phyloP scores from a whole-genome alignment of 2,113 vertebrate species.

The Strigops habroptila region DNA sequence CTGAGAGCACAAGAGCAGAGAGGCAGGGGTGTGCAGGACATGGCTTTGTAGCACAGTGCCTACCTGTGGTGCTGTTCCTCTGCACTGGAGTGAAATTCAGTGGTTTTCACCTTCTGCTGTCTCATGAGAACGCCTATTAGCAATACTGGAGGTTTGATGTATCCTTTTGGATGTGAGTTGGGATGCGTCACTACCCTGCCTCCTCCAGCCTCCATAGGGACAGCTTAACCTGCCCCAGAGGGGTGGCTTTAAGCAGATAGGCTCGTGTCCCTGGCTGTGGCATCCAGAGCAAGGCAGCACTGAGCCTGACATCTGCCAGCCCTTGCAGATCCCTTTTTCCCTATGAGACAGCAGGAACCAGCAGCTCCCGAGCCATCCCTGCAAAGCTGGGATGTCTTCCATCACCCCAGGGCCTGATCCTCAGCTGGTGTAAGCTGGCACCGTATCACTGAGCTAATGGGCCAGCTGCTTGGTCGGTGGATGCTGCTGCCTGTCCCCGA shows the following conservation, averaged over 20 bases:
- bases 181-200: not conserved
- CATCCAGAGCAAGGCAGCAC: not conserved
- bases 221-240: rapidly evolving
- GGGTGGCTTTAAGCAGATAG: not conserved
- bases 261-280: rapidly evolving
- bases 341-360: not conserved
- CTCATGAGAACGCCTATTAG: not conserved
- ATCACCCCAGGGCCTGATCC: not conserved
- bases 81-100: rapidly evolving
- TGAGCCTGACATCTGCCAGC: not conserved
- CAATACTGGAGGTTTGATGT: not conserved
- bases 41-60: not conserved
- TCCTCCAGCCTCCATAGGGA: not conserved
- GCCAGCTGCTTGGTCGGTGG: not conserved
- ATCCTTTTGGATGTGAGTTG: rapidly evolving
- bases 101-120: not conserved
- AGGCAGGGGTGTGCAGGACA: not conserved
- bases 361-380: rapidly evolving
- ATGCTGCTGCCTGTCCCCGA: not conserved
- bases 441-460: not conserved
- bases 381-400: not conserved
- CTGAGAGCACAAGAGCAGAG: not conserved
- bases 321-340: rapidly evolving
- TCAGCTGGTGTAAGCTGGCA: not conserved
- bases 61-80: rapidly evolving